phyloP scores from a whole-genome alignment of 1,140 invertebrate genomes.

The Calycopis cecrops region DNA sequence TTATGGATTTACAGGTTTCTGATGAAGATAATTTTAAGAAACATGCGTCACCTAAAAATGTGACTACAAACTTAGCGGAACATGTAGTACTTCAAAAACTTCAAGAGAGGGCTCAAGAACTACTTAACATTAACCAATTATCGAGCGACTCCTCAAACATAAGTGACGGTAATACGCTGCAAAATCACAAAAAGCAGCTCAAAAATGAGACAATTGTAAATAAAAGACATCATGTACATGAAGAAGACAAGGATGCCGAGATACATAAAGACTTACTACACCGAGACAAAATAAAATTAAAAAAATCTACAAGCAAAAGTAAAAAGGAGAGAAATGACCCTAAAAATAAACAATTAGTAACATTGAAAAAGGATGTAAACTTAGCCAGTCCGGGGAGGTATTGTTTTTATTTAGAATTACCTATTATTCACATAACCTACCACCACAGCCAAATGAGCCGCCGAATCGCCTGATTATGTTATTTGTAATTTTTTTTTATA shows the following conservation, averaged over 20 bases:
- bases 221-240: too few relatives aligned
- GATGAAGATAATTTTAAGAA: not conserved
- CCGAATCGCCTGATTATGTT: too few relatives aligned
- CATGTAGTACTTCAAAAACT: constrained; percentile 37
- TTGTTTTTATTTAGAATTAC: too few relatives aligned
- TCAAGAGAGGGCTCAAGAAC: constrained; percentile 58
- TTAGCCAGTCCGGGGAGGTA: too few relatives aligned
- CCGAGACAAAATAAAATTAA: not conserved
- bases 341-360: constrained; percentile 14
- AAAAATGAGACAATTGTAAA: too few relatives aligned
- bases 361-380: constrained; percentile 9
- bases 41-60: not conserved
- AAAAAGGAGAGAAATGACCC: not conserved
- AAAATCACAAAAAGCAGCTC: constrained; percentile 11
- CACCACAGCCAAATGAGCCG: too few relatives aligned
- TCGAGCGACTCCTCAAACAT: constrained; percentile 44
- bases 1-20: not conserved
- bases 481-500: too few relatives aligned
- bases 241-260: constrained; percentile 4
- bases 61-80: constrained; percentile 12
- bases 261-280: not conserved
- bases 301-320: not conserved
- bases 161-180: constrained; percentile 29
- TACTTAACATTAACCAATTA: constrained; percentile 47
- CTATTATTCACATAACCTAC: too few relatives aligned